A percentile compares a stretch with the other conserved stretches of the same genome.
phyloP scores from a whole-genome alignment of 2,113 vertebrate species.

The Hippocampus comes region DNA sequence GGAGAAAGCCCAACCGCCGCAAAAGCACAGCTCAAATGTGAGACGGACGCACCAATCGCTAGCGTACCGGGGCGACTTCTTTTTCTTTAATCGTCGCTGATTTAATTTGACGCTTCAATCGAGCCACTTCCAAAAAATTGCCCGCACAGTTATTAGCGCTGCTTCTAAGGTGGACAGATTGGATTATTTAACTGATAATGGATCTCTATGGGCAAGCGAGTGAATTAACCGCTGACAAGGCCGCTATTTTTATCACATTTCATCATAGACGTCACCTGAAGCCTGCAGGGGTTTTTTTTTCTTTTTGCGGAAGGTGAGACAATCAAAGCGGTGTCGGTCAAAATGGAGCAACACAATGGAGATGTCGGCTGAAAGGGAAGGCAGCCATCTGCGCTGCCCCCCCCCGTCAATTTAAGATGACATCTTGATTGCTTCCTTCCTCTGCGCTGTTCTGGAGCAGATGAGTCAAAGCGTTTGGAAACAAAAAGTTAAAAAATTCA shows the following conservation, averaged over 20 bases:
- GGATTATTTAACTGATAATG: not conserved
- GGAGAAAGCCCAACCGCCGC: too few species aligned
- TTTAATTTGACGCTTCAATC: not conserved
- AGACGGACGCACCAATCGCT: not conserved
- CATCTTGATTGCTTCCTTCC: conserved; percentile 70
- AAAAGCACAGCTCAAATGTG: not conserved
- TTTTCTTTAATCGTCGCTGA: not conserved
- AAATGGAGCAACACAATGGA: conserved; percentile 51
- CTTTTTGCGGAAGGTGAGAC: conserved; percentile 31
- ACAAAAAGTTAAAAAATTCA: conserved; percentile 64
- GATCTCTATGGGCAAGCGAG: not conserved
- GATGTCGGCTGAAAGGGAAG: conserved; percentile 42
- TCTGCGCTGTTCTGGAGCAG: conserved; percentile 53
- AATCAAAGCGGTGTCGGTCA: conserved; percentile 62
- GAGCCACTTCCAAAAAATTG: not conserved
- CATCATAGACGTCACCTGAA: conserved; percentile 55
- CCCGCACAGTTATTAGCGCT: not conserved
- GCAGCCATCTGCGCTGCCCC: conserved; percentile 54
- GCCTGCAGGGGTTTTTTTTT: conserved; percentile 8
- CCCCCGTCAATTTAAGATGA: conserved; percentile 71
- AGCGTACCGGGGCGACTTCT: too few species aligned
- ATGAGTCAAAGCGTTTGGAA: conserved; percentile 69
- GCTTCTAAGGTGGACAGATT: not conserved
- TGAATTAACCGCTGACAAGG: not conserved
- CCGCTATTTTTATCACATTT: conserved; percentile 61